Evolutionary conservation across 2,113 vertebrate species (phyloP).

Genomic region (Hemiprocne comata): DNA sequence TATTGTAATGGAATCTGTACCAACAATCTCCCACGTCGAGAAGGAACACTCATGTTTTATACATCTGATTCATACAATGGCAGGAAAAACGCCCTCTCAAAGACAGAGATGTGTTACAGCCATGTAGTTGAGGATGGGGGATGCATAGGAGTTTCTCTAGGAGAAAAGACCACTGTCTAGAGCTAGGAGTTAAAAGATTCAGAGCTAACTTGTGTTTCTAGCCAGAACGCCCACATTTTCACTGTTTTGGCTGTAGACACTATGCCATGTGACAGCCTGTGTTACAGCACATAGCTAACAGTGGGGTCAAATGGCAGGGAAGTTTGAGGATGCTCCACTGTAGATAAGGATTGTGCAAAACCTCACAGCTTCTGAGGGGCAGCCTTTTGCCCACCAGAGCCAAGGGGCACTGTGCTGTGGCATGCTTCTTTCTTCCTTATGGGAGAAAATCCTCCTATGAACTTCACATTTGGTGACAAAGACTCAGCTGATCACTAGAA

Average conservation of each 20-base stretch:
- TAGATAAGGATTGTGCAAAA: rapidly evolving
- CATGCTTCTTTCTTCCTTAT: rapidly evolving
- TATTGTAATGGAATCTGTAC: constrained; percentile 17
- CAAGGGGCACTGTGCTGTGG: neutral
- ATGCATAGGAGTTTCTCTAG: neutral
- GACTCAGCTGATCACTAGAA: neutral
- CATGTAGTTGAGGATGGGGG: neutral
- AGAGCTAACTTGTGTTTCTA: neutral
- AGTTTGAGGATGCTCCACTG: neutral
- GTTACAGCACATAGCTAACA: neutral
- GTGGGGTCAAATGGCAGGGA: neutral
- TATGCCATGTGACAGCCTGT: rapidly evolving
- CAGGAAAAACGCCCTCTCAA: neutral
- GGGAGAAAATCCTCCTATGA: neutral
- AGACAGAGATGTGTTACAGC: neutral
- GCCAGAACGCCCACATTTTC: neutral
- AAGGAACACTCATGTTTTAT: constrained; percentile 39
- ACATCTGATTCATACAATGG: neutral
- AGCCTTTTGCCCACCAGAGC: neutral
- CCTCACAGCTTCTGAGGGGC: neutral
- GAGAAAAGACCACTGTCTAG: neutral
- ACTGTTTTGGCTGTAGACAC: neutral
- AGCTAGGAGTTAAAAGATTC: neutral
- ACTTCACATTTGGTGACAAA: neutral
- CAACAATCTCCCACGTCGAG: constrained; percentile 27